Percentiles rank a stretch among this genome's conserved stretches.
Evolutionary conservation across 2,797 vertebrate genomes (phyloP).

Genomic region (Bradypodion ventrale): DNA sequence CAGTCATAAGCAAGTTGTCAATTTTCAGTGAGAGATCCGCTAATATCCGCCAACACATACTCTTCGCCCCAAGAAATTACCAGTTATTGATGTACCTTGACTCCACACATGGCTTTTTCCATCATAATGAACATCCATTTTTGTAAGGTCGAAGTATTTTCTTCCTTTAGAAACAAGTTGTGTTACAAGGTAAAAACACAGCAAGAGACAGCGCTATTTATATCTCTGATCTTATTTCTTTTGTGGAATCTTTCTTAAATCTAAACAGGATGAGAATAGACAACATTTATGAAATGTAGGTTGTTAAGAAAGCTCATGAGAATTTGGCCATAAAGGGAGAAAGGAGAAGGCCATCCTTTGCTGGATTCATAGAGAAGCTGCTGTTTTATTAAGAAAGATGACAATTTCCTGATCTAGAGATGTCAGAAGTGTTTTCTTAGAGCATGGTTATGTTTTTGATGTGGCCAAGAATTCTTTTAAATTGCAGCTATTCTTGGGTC

Average conservation of each 20-base stretch:
- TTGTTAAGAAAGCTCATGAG: not conserved
- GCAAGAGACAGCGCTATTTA: too few relatives aligned
- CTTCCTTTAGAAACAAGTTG: not conserved
- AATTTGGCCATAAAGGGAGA: fast-evolving
- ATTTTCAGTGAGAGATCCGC: not conserved
- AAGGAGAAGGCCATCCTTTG: not conserved
- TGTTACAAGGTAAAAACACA: not conserved
- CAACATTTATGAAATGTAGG: fast-evolving
- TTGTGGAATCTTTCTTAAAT: not conserved
- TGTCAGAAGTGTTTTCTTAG: not conserved
- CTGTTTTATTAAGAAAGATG: not conserved
- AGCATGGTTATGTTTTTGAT: not conserved
- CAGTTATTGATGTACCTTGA: not conserved
- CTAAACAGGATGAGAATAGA: not conserved
- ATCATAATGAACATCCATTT: not conserved
- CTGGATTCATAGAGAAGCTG: fast-evolving
- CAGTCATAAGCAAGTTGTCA: not conserved
- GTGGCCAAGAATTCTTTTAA: not conserved
- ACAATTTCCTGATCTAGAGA: not conserved
- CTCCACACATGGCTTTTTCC: not conserved
- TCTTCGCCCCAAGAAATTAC: too few relatives aligned
- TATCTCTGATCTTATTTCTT: not conserved
- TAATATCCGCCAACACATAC: not conserved
- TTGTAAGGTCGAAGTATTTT: not conserved
- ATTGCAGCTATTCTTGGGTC: slow-evolving; percentile 15